Evolutionary conservation across 2,888 invertebrate genomes (phyloP).

Genomic region (Neria commutata): DNA sequence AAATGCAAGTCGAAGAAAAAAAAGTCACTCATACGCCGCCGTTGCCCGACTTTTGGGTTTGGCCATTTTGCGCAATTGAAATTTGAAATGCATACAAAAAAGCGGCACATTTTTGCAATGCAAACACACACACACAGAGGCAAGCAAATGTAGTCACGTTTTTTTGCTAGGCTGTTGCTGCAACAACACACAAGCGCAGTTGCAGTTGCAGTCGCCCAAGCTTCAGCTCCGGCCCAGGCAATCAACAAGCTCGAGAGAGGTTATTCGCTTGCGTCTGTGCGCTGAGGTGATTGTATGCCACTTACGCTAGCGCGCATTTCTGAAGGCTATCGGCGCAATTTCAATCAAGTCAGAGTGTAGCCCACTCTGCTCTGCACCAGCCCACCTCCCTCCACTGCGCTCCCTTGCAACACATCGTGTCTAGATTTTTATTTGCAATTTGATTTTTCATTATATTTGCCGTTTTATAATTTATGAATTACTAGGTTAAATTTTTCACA

Average conservation of each 20-base stretch:
- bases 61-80: constrained; percentile 9
- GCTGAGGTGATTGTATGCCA: constrained; percentile 36
- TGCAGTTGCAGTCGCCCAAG: background rate
- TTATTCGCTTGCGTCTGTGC: constrained; percentile 34
- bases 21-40: no score
- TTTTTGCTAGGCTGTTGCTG: constrained; percentile 2
- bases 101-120: no score
- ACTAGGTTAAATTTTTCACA: constrained; percentile 10
- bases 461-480: constrained; percentile 6
- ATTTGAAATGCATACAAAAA: no score
- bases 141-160: constrained; percentile 8
- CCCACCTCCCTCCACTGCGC: background rate
- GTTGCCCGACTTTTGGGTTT: no score
- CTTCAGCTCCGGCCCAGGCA: no score
- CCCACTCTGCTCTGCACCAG: background rate
- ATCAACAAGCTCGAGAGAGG: constrained; percentile 22
- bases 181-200: background rate
- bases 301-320: constrained; percentile 35
- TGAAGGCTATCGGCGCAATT: constrained; percentile 30
- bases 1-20: no score
- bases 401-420: constrained; percentile 1
- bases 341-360: background rate
- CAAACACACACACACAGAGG: background rate
- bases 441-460: background rate
- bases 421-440: background rate